Evolutionary conservation across 2,888 invertebrate genomes (phyloP), one percentile per base, ranked within the genome.

Genomic region (Epiblema foenella): DNA sequence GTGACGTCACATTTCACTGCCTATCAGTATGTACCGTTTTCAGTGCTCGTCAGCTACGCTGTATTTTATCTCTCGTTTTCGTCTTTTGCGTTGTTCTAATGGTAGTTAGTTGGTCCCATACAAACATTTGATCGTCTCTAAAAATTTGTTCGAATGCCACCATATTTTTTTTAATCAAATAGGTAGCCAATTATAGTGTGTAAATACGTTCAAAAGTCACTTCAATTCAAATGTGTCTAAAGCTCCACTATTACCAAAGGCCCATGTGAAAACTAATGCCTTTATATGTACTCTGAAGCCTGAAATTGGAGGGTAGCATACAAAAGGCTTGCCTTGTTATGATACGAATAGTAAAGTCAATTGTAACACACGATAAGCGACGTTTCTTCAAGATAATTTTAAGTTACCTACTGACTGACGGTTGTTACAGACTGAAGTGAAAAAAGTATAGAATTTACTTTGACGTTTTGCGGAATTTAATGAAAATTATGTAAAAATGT

Each of bases 311-410:
- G 18, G 33, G 46, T 62, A 67, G 62, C 66, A 39, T 39, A 57
- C 49, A 62, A 37, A 33, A 49, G 66, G 70, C 66, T 67, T 62
- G 71, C 71, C 67, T 71, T 71, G 71, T 67, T 67, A 56, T 66
- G 60, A 66, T 71, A 71, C 49, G 58, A 57, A 62, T 67, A 46
- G 54, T 62, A 56, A 62, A 57, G 71, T 71, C 71, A 71, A 71
- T 71, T 71, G 54, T 71, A 67, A 67, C 67, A 57, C 62, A 71
- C 51, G 67, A 57, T 67, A 71, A 71, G 71, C 67, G 56, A 62
- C 66, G 52, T 66, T 37, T 60, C 42, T 60, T 70, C 51, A 29
- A 51, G 20, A 37, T 71, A 49, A n/a, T n/a, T 68, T 29, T 60
- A 18, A 60, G 24, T 18, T 39, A n/a, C n/a, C n/a, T n/a, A 49